Evolutionary conservation across 2,113 vertebrate genomes (phyloP), one percentile per base, ranked within the genome.

Genomic region (Aldabrachelys gigantea): DNA sequence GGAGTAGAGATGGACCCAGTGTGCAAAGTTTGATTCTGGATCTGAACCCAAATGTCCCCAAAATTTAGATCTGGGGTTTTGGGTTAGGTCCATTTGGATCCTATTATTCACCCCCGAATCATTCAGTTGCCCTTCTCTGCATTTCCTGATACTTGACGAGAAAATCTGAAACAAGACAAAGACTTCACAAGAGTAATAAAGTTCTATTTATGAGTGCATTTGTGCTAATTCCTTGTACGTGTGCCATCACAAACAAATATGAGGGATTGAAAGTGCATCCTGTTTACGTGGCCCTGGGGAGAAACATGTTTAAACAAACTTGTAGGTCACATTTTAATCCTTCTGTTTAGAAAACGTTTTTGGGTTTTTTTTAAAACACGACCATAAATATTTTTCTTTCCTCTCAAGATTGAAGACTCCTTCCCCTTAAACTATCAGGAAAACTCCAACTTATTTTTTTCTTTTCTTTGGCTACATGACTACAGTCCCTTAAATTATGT

Each of bases 271-370:
- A 90, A 25, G 72, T 3, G 81, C 89, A 97, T 96, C 97, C 96
- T 97, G 94, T 97, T 97, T 96, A 97, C 75, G 91, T 94, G 94
- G 87, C 89, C 95, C 90, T 2, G 4, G 49, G 82, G 75, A 94
- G 82, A 84, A 94, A 80, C 94, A 92, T 95, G 96, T 94, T 95
- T 95, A 93, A 95, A 96, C 90, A 96, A 92, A 93, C 93, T 72
- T 65, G 62, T 41, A 80, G 87, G 89, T 90, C 14, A 5, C 80
- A 65, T 93, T 96, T 97, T 96, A 88, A 89, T 90, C 84, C 14
- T 52, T 52, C 5, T 7, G 41, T 81, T 78, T 87, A 95, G 92
- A 91, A 96, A 95, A 79, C 53, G 92, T 8, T 1, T 24, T 93
- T 7, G 6, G 44, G 6, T 44, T 44, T 89, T 90, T 86, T 54